A percentile compares a stretch with the other conserved stretches of the same genome.
These are phyloP conservation scores for Imbricaverruca yamaguchii DNA, from an alignment of 2,888 invertebrate genomes.

Conservation along the genomic window DNA sequence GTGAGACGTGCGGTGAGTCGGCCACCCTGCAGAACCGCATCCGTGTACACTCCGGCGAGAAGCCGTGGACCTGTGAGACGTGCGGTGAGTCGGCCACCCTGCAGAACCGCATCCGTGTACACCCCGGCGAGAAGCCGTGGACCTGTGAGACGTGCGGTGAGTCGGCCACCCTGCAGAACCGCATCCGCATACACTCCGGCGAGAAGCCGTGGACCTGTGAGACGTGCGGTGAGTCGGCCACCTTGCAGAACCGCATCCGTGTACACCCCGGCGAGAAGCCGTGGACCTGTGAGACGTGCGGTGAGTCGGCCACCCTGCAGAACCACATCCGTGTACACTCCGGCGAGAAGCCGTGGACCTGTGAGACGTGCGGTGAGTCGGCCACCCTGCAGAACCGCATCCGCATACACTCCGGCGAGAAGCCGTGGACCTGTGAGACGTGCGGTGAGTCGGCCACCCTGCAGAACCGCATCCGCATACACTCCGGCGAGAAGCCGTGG, in stretches of 20 bases:
- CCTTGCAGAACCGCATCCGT: constrained; percentile 75
- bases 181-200: too few relatives aligned
- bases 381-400: constrained; percentile 81
- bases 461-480: too few relatives aligned
- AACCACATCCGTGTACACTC: too few relatives aligned
- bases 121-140: constrained; percentile 77
- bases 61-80: too few relatives aligned
- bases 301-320: constrained; percentile 44
- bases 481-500: too few relatives aligned
- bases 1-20: constrained; percentile 70
- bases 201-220: too few relatives aligned
- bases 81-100: constrained; percentile 67
- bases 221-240: constrained; percentile 59
- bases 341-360: too few relatives aligned
- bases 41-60: too few relatives aligned
- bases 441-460: constrained; percentile 54
- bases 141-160: constrained; percentile 79
- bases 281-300: constrained; percentile 78
- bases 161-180: constrained; percentile 29
- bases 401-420: constrained; percentile 73
- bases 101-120: constrained; percentile 75
- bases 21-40: too few relatives aligned
- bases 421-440: constrained; percentile 77
- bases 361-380: constrained; percentile 49
- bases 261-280: constrained; percentile 79